Base-by-base conservation (phyloP, 2,797 vertebrate species). In the Crocidura indochinensis region DNA sequence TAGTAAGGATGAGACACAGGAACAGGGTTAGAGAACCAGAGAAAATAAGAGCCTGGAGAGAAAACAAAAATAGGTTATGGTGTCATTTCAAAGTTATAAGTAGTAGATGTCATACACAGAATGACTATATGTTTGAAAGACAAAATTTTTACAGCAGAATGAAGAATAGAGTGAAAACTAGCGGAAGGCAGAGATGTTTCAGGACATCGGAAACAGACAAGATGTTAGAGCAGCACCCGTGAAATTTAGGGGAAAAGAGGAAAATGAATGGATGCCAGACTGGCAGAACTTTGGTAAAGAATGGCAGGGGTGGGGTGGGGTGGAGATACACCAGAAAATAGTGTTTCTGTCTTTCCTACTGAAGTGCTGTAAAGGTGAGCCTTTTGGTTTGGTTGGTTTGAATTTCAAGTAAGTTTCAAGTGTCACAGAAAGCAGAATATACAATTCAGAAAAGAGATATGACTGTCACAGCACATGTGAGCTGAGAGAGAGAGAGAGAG, bases 351-450 rank as follows among this genome's bases (percentile, higher is more conserved):
- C 22, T 51, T 46, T 62, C 3, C 14, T 47, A 81, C 31, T 44
- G 77, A 88, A 24, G 67, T 10, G 29, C 69, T 44, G 15, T 4
- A 74, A 68, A 71, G 76, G 65, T 29, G 31, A 79, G 53, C 51
- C 68, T n/a, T 80, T 76, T 72, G 38, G 15, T 91, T 56, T 76
- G 60, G 26, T 20, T 26, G 91, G 20, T 82, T 0, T 89, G 82
- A 84, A 80, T 79, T 86, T 84, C 64, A 80, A 49, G 8, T 4
- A 79, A 92, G 82, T 68, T 6, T 71, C 15, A 93, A 74, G 65
- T 67, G 53, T 17, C 22, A 83, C 31, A 44, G 51, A 8, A 17
- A 51, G 60, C 2, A 11, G 71, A 65, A 84, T 76, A 91, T 2
- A 46, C 19, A 62, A 62, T 62, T 83, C 20, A 86, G 60, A 67